Percentiles rank a stretch among this genome's conserved stretches.
phyloP scores from a whole-genome alignment of 1,140 invertebrate species.

The Apocrypta bakeri region DNA sequence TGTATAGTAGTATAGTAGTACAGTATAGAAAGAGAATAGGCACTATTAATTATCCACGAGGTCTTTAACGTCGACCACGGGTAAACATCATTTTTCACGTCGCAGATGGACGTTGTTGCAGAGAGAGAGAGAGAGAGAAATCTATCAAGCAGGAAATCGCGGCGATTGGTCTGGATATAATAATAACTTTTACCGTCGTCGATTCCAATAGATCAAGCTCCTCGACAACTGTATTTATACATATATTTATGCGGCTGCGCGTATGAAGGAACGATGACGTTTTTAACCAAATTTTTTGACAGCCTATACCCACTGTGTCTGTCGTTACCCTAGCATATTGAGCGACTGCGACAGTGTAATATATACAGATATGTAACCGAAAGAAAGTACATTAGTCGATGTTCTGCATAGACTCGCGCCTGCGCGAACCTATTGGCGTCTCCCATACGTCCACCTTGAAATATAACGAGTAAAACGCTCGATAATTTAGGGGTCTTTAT shows the following conservation, averaged over 20 bases:
- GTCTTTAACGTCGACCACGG: neutral
- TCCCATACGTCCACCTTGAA: no score
- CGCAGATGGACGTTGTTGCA: neutral
- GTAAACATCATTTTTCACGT: slow-evolving; percentile 22
- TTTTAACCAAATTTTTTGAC: no score
- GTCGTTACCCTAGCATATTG: neutral
- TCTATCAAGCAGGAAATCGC: slow-evolving; percentile 4
- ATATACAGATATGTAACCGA: neutral
- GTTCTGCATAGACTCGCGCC: neutral
- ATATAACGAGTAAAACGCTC: neutral
- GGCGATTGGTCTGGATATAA: neutral
- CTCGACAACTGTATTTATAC: slow-evolving; percentile 20
- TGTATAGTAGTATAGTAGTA: no score
- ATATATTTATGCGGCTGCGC: no score
- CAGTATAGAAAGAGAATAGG: neutral
- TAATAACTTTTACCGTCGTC: slow-evolving; percentile 24
- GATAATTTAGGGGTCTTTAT: no score
- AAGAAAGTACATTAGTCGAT: neutral
- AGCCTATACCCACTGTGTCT: no score
- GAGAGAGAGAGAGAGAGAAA: neutral
- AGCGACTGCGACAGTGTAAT: neutral
- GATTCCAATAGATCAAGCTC: slow-evolving; percentile 26
- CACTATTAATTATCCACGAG: slow-evolving; percentile 17
- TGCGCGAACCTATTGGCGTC: neutral
- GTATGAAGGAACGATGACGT: no score